Percentiles rank a stretch among this genome's conserved stretches.
Evolutionary conservation across 2,797 vertebrate species (phyloP).

Genomic region (Helicolenus hilgendorfi): DNA sequence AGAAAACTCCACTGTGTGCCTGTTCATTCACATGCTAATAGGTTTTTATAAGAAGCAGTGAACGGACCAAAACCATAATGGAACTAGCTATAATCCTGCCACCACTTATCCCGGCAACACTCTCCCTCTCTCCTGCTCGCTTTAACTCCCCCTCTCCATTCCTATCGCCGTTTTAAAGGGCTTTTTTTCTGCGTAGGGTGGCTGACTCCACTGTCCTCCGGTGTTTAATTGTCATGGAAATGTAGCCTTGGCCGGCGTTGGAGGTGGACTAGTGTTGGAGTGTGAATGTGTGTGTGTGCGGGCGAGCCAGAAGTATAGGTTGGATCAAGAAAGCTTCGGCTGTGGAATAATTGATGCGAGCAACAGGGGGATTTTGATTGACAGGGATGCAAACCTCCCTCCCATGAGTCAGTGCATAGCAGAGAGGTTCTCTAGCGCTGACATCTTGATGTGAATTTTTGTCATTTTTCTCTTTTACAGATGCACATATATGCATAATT

Average conservation of each 20-base stretch:
- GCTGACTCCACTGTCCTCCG: slow-evolving; percentile 68
- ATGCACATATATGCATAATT: slow-evolving; percentile 8
- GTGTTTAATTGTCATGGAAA: slow-evolving; percentile 84
- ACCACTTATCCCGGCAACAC: slow-evolving; percentile 78
- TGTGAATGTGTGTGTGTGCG: not conserved
- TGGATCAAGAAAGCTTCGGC: not conserved
- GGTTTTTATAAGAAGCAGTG: slow-evolving; percentile 81
- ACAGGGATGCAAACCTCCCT: slow-evolving; percentile 19
- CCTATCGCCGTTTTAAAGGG: slow-evolving; percentile 69
- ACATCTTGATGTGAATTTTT: slow-evolving; percentile 8
- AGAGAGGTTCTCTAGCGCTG: not conserved
- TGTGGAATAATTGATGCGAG: slow-evolving; percentile 51
- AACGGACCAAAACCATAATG: slow-evolving; percentile 82
- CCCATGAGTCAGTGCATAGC: slow-evolving; percentile 10
- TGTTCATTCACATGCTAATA: slow-evolving; percentile 86
- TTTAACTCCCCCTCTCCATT: slow-evolving; percentile 44
- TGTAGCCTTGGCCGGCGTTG: slow-evolving; percentile 39
- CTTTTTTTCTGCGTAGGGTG: slow-evolving; percentile 44
- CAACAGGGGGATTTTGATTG: slow-evolving; percentile 27
- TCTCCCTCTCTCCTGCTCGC: slow-evolving; percentile 24
- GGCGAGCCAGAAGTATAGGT: not conserved
- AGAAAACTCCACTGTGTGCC: slow-evolving; percentile 71
- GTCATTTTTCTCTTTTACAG: not conserved
- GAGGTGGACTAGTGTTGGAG: slow-evolving; percentile 35
- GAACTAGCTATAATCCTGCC: slow-evolving; percentile 82